Conservation (phyloP, 2,113 vertebrate genomes). For the Toxotes jaculatrix region DNA sequence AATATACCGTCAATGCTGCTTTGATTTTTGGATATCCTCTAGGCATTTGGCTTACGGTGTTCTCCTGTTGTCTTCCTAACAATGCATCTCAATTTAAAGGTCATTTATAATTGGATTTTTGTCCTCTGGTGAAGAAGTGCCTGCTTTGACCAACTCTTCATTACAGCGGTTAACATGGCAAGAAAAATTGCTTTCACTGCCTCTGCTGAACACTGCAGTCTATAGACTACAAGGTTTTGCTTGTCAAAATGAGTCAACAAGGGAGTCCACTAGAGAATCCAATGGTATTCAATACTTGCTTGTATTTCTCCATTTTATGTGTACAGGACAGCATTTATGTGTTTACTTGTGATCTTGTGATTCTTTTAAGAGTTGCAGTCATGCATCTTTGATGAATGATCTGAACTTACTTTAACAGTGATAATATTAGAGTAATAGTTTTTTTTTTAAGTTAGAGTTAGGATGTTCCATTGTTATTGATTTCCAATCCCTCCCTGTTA, state of each 20-base stretch:
- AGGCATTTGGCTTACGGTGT: neutral
- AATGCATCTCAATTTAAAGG: neutral
- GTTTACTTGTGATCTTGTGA: neutral
- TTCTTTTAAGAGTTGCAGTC: neutral
- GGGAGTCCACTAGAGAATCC: neutral
- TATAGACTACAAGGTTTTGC: neutral
- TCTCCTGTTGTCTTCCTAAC: neutral
- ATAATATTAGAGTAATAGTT: neutral
- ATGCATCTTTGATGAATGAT: neutral
- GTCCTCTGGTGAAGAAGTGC: neutral
- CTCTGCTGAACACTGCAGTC: neutral
- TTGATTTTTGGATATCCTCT: neutral
- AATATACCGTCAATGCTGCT: neutral
- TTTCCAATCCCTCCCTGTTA: neutral
- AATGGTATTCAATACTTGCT: neutral
- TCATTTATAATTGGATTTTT: conserved; percentile 20
- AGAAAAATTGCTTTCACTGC: neutral
- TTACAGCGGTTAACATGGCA: neutral
- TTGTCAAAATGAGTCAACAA: neutral
- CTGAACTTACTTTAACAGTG: neutral
- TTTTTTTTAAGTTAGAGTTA: neutral
- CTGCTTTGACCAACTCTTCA: neutral
- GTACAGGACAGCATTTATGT: neutral
- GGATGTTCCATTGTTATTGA: neutral
- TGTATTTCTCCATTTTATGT: neutral